phyloP scores from a whole-genome alignment of 2,797 vertebrate genomes.

The Phalloptychus januarius region DNA sequence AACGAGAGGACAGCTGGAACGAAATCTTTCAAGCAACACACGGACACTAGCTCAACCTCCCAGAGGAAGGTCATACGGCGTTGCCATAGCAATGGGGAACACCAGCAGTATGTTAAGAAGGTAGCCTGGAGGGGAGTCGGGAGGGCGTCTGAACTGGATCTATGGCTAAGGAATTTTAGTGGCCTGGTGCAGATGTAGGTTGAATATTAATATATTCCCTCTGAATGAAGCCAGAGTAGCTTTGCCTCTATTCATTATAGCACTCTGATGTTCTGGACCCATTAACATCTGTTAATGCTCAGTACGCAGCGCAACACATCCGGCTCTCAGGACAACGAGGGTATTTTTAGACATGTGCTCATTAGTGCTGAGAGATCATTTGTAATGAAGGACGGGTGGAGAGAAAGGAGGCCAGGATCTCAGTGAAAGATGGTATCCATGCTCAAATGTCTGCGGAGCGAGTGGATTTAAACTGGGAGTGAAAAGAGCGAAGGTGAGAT shows the following conservation, averaged over 20 bases:
- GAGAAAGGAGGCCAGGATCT: slow-evolving; percentile 63
- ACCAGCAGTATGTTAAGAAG: slow-evolving; percentile 70
- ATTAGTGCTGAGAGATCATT: slow-evolving; percentile 81
- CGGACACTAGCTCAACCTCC: slow-evolving; percentile 69
- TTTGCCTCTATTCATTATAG: slow-evolving; percentile 64
- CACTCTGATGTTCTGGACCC: slow-evolving; percentile 70
- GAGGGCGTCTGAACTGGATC: slow-evolving; percentile 46
- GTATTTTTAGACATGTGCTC: slow-evolving; percentile 83
- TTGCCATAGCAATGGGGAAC: slow-evolving; percentile 72
- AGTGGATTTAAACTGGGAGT: slow-evolving; percentile 48
- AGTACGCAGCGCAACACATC: slow-evolving; percentile 69
- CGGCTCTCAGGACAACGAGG: slow-evolving; percentile 69
- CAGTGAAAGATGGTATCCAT: slow-evolving; percentile 66
- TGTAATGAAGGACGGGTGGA: slow-evolving; percentile 71
- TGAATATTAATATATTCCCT: slow-evolving; percentile 69
- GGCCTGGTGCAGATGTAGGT: slow-evolving; percentile 50
- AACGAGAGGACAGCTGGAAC: slow-evolving; percentile 47
- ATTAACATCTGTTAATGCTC: slow-evolving; percentile 81
- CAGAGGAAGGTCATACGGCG: slow-evolving; percentile 65
- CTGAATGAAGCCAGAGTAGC: slow-evolving; percentile 57
- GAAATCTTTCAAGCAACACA: slow-evolving; percentile 63
- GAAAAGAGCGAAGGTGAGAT: slow-evolving; percentile 51
- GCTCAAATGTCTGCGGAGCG: slow-evolving; percentile 67
- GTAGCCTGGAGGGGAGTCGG: slow-evolving; percentile 32
- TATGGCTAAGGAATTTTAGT: slow-evolving; percentile 61